Conservation (phyloP, 2,113 vertebrate genomes). For the Choloepus hoffmanni region DNA sequence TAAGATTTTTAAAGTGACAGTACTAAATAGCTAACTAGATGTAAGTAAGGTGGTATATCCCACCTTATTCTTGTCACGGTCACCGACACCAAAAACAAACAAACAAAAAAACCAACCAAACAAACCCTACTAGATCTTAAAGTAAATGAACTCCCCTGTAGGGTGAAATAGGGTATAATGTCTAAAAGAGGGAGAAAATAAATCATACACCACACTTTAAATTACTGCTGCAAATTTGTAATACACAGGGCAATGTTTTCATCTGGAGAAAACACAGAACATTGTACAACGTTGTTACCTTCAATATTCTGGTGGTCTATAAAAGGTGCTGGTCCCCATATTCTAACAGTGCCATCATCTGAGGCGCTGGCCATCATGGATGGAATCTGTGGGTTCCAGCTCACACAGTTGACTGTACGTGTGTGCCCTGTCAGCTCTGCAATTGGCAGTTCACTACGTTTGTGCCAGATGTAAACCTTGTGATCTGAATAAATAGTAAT, state of each 20-base stretch:
- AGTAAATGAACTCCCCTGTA: neutral
- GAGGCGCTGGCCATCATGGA: constrained; percentile 98
- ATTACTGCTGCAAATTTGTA: neutral
- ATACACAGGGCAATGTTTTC: neutral
- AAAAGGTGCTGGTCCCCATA: constrained; percentile 98
- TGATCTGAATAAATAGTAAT: constrained; percentile 89
- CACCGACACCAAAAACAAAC: neutral
- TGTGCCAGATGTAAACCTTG: constrained; percentile 99
- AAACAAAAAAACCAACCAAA: neutral
- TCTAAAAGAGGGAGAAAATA: neutral
- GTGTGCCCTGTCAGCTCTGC: constrained; percentile 97
- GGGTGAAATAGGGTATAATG: neutral
- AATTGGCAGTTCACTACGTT: constrained; percentile 97
- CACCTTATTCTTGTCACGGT: neutral
- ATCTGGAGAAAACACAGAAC: neutral
- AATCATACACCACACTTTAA: neutral
- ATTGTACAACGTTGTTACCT: constrained; percentile 83
- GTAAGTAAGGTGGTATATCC: neutral
- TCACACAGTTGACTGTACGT: constrained; percentile 97
- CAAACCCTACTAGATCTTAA: neutral
- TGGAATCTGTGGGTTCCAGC: constrained; percentile 97
- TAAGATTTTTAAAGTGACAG: neutral
- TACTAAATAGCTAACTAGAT: neutral
- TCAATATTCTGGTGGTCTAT: constrained; percentile 95
- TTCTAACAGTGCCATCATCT: constrained; percentile 96